Conservation (phyloP, 2,888 invertebrate genomes). For the Galerucella pusilla region DNA sequence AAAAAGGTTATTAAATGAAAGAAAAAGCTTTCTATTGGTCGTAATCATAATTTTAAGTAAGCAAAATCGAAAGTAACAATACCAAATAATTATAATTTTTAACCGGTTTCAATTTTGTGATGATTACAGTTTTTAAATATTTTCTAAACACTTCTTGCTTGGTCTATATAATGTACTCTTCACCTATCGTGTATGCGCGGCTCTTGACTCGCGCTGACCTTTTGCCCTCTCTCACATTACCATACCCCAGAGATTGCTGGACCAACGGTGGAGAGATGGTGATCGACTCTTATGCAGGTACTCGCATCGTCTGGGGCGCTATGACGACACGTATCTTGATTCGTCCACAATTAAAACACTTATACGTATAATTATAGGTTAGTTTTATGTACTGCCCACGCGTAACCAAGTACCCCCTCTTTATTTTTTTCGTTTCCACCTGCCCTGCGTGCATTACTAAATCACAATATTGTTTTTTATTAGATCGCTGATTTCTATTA, state of each 20-base stretch:
- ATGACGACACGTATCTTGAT: slow-evolving; percentile 61
- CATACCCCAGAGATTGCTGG: slow-evolving; percentile 59
- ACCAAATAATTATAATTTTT: background rate
- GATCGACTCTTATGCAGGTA: slow-evolving; percentile 40
- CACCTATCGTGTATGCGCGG: slow-evolving; percentile 61
- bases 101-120: background rate
- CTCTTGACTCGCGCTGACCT: slow-evolving; percentile 65
- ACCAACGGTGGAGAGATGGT: slow-evolving; percentile 56
- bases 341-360: slow-evolving; percentile 65
- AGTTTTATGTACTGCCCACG: slow-evolving; percentile 64
- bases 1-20: no score
- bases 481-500: slow-evolving; percentile 5
- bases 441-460: slow-evolving; percentile 54
- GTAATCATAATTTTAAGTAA: background rate
- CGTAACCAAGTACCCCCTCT: slow-evolving; percentile 56
- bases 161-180: slow-evolving; percentile 53
- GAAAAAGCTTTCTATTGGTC: no score
- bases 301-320: slow-evolving; percentile 52
- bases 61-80: background rate
- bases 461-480: slow-evolving; percentile 51
- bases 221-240: slow-evolving; percentile 66
- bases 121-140: slow-evolving; percentile 4
- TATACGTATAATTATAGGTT: slow-evolving; percentile 64
- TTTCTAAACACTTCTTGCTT: slow-evolving; percentile 17
- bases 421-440: slow-evolving; percentile 47